phyloP scores from a whole-genome alignment of 2,888 invertebrate species.

The Tetheella fluctuosa region DNA sequence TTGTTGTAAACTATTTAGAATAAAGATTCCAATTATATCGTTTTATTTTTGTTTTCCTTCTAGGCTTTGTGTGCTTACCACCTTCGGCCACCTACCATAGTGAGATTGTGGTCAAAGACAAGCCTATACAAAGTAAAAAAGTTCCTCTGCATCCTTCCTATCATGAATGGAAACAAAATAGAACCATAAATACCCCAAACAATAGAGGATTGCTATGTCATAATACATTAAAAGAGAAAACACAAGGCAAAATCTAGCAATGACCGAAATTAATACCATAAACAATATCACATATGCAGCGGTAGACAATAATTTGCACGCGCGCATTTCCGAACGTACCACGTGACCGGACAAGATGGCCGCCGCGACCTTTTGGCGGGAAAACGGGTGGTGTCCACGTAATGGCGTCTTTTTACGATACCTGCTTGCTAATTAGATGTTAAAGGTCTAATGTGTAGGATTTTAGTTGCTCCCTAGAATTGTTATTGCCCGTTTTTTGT shows the following conservation, averaged over 20 bases:
- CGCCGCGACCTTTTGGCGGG: constrained; percentile 72
- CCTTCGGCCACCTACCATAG: too few relatives aligned
- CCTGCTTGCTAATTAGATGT: constrained; percentile 83
- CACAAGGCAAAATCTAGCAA: constrained; percentile 55
- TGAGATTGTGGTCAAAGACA: too few relatives aligned
- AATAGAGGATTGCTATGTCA: constrained; percentile 21
- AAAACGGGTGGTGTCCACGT: constrained; percentile 66
- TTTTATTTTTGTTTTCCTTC: too few relatives aligned
- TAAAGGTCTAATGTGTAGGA: constrained; percentile 79
- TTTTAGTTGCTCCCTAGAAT: constrained; percentile 69
- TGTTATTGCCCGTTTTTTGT: constrained; percentile 73
- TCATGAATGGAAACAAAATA: constrained; percentile 2
- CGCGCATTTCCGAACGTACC: constrained; percentile 72
- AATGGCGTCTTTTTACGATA: constrained; percentile 82
- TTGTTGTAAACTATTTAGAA: too few relatives aligned
- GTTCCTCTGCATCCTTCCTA: not conserved
- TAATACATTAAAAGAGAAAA: constrained; percentile 49
- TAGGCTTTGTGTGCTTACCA: too few relatives aligned
- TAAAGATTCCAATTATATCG: too few relatives aligned
- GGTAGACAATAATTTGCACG: constrained; percentile 81
- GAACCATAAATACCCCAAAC: constrained; percentile 15
- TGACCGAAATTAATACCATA: constrained; percentile 81
- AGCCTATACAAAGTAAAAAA: too few relatives aligned
- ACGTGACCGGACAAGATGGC: constrained; percentile 64
- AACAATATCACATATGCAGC: constrained; percentile 81